Base-by-base conservation (phyloP, 2,113 vertebrate genomes). In the Vidua chalybeata region DNA sequence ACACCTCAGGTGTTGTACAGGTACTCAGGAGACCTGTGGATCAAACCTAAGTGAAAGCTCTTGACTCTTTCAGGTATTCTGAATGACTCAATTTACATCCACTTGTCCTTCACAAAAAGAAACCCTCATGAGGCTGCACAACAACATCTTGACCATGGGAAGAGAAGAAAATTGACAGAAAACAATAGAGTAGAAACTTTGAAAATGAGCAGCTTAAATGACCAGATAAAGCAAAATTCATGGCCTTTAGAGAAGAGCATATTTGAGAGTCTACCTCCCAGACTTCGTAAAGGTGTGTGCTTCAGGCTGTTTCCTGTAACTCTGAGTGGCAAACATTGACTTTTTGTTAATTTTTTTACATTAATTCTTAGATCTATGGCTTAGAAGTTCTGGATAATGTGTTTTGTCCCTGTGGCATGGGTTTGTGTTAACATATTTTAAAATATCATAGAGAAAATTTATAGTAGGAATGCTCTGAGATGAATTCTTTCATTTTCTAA, bases 171-270 rank as follows among this genome's bases (percentile, higher is more conserved):
- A 51, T 17, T n/a, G 58, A 6, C 14, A 26, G 92, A 94, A 59
- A 76, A 73, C 46, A 92, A 45, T 7, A 31, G 43, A 45, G 18
- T 61, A 39, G 92, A 94, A 10, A 91, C 96, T 67, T 49, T 76
- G 3, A 72, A 96, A 49, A 39, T n/a, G 11, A 78, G 39, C 55
- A 62, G 12, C 55, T 46, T 98, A 80, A 59, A 96, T 43, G 64
- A 97, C 62, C 76, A 97, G 95, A 79, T 97, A 55, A 95, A 87
- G 12, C 95, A 95, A 77, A 96, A 96, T 43, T 92, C 98, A 51
- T 98, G 98, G 98, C 98, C 98, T 93, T 81, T 98, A 96, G 98
- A 99, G 12, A 97, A 98, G 46, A 87, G 97, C 48, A 91, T 98
- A 33, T 96, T 97, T 72, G 93, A 98, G 48, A 97, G 95, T 45